A percentile compares a stretch with the other conserved stretches of the same genome.
Conservation (phyloP, 2,797 vertebrate genomes). For the Botia kubotai region DNA sequence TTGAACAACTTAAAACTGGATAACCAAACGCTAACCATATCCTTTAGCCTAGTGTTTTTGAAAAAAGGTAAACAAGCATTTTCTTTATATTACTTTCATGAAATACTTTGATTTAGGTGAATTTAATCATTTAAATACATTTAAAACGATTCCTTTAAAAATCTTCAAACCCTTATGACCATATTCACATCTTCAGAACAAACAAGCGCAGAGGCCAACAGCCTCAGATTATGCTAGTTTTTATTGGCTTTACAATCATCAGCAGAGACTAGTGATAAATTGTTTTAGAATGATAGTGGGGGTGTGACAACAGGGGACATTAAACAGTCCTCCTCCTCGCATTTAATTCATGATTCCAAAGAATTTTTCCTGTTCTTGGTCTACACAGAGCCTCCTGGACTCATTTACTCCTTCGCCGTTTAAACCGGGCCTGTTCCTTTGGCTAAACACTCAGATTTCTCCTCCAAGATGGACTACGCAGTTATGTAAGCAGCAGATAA, state of each 20-base stretch:
- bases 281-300: not conserved
- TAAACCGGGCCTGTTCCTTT: conserved; percentile 24
- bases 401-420: conserved; percentile 47
- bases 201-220: not conserved
- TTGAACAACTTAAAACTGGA: not conserved
- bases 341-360: conserved; percentile 61
- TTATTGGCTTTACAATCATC: not conserved
- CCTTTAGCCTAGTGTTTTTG: too few relatives aligned
- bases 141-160: not conserved
- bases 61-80: not conserved
- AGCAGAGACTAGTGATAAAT: not conserved
- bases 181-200: not conserved
- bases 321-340: conserved; percentile 15
- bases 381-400: conserved; percentile 65
- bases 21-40: not conserved
- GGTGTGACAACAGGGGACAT: conserved; percentile 9
- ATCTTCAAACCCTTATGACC: not conserved
- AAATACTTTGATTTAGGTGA: not conserved
- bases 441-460: conserved; percentile 24
- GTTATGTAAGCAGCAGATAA: conserved; percentile 25
- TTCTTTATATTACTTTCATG: not conserved
- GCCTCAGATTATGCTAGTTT: not conserved
- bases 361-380: conserved; percentile 53
- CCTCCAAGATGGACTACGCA: conserved; percentile 7
- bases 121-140: not conserved